phyloP scores from a whole-genome alignment of 2,888 invertebrate genomes.

The Cabera pusaria region DNA sequence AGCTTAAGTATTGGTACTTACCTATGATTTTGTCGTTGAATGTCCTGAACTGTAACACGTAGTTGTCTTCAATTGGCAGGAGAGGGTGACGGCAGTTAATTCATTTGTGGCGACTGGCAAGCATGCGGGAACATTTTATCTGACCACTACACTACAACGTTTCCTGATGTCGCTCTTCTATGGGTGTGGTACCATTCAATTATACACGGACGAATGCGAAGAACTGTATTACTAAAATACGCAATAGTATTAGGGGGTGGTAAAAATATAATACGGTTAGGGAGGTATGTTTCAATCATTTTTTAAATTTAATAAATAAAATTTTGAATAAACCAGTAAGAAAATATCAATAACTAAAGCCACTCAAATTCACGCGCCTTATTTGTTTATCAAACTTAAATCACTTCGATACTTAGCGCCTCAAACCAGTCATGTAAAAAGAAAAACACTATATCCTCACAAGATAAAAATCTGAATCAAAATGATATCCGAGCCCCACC shows the following conservation, averaged over 20 bases:
- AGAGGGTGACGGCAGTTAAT: conserved; percentile 74
- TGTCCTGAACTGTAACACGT: conserved; percentile 60
- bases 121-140: conserved; percentile 78
- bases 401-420: too few species aligned
- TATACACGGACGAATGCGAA: conserved; percentile 18
- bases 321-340: too few species aligned
- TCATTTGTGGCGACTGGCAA: conserved; percentile 59
- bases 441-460: not conserved
- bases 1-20: not conserved
- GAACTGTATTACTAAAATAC: conserved; percentile 15
- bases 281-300: too few species aligned
- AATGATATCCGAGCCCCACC: conserved; percentile 57
- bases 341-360: not conserved
- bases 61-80: conserved; percentile 74
- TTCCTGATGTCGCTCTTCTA: conserved; percentile 23
- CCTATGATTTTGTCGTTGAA: conserved; percentile 32
- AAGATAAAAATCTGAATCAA: conserved; percentile 25
- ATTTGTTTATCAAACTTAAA: too few species aligned
- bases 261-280: too few species aligned
- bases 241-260: too few species aligned
- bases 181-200: conserved; percentile 33
- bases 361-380: too few species aligned
- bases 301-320: too few species aligned
- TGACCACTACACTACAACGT: conserved; percentile 35
- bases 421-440: not conserved